phyloP scores from a whole-genome alignment of 2,888 invertebrate genomes.

The Protophormia terraenovae region DNA sequence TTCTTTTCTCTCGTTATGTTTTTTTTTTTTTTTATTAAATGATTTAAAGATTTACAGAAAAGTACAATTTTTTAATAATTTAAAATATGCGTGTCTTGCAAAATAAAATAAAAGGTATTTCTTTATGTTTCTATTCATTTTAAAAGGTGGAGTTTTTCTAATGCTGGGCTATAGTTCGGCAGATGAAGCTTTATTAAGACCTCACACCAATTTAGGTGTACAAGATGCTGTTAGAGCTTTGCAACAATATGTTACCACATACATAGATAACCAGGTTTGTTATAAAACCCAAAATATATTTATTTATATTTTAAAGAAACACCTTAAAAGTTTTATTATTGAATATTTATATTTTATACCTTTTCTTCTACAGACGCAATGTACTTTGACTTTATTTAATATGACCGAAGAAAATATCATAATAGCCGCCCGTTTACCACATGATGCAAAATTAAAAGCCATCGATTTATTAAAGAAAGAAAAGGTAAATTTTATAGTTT shows the following conservation, averaged over 20 bases:
- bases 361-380: slow-evolving; percentile 86
- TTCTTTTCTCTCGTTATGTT: too few relatives aligned
- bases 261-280: slow-evolving; percentile 87
- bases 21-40: not conserved
- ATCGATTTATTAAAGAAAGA: slow-evolving; percentile 87
- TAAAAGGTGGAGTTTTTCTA: slow-evolving; percentile 91
- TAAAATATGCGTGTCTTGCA: slow-evolving; percentile 50
- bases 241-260: slow-evolving; percentile 89
- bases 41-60: not conserved
- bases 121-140: not conserved
- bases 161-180: slow-evolving; percentile 94
- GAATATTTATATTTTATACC: not conserved
- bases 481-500: too few relatives aligned
- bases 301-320: not conserved
- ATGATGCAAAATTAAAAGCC: slow-evolving; percentile 85
- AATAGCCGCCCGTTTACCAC: slow-evolving; percentile 89
- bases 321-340: not conserved
- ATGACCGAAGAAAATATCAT: slow-evolving; percentile 94
- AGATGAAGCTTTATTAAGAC: slow-evolving; percentile 91
- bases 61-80: slow-evolving; percentile 28
- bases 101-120: slow-evolving; percentile 14
- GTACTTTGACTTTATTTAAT: slow-evolving; percentile 91
- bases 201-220: slow-evolving; percentile 91
- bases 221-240: slow-evolving; percentile 91
- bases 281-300: not conserved